Base-by-base conservation (phyloP, 92 coral and sea anemone genomes). In the Porites divaricata region DNA sequence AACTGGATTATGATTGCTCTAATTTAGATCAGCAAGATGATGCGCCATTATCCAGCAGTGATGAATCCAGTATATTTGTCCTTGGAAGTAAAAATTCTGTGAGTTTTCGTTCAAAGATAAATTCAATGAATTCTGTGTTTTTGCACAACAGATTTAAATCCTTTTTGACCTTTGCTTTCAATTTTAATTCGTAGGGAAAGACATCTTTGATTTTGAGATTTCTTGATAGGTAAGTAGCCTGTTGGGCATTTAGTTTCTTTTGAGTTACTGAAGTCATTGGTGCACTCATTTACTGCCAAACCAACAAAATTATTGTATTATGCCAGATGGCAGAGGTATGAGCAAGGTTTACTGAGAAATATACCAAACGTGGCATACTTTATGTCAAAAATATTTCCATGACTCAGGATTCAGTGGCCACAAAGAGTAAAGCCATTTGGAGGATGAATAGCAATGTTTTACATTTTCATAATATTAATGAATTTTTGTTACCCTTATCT, bases 11-110 rank as follows among this genome's bases (percentile, higher is more conserved):
- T 1, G 17, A 54, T 54, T 54, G 14, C 16, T 11, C 14, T 54
- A 0, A 54, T 84, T 15, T 24, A 86, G 86, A 86, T 25, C 68
- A 70, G 48, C 53, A 41, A 48, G 93, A 83, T 66, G 97, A 93
- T 16, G 63, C 66, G 13, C 78, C 74, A 17, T 76, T 87, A 50
- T 74, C 90, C 59, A 98, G 83, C 77, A 93, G 97, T 45, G 98
- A 91, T 87, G 99, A 97, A 81, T 83, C 97, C 64, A 94, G 95
- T 76, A 88, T 97, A 41, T 89, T 97, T 72, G 22, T 97, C 56
- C 81, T 95, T 78, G 99, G 99, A 54, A 97, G 97, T 75, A 97
- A 95, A 82, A 90, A 87, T 63, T 85, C 98, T 81, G 99, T 96
- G 86, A 90, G 97, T 86, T 62, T 6, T 3, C 17, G 5, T 35